Conservation (phyloP, 2,888 invertebrate genomes). For the Mimas tiliae region DNA sequence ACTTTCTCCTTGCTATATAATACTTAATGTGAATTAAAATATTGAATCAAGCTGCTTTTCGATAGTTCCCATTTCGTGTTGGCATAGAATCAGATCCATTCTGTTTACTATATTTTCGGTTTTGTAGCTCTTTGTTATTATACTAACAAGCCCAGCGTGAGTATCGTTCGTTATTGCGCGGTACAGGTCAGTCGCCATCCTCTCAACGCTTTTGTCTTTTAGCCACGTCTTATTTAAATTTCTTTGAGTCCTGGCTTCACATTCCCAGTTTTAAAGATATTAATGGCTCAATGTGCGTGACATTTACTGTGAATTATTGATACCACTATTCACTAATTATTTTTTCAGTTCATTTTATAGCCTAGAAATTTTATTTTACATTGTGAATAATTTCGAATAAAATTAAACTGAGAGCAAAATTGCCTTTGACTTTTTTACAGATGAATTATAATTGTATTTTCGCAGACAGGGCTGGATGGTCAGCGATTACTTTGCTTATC, state of each 20-base stretch:
- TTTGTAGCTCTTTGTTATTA: not conserved
- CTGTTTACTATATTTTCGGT: no score
- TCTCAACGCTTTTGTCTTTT: conserved; percentile 1
- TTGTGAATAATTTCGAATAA: not conserved
- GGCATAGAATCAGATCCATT: no score
- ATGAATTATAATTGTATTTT: not conserved
- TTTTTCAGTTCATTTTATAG: not conserved
- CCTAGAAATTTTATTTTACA: not conserved
- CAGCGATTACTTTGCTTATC: not conserved
- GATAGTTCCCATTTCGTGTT: no score
- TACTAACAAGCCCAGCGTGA: not conserved
- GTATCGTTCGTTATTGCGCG: not conserved
- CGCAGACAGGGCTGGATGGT: not conserved
- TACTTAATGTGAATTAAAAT: no score
- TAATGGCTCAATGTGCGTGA: not conserved
- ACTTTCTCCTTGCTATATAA: no score
- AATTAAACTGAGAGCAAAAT: not conserved
- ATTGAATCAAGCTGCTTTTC: no score
- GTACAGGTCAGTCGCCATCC: conserved; percentile 6
- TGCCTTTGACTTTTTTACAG: not conserved
- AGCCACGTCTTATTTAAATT: conserved; percentile 8
- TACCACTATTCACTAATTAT: not conserved
- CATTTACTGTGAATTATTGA: not conserved
- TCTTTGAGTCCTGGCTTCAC: not conserved
- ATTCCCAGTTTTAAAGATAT: conserved; percentile 10